Conservation (phyloP, 2,888 invertebrate genomes). For the Choreutis nemorana region DNA sequence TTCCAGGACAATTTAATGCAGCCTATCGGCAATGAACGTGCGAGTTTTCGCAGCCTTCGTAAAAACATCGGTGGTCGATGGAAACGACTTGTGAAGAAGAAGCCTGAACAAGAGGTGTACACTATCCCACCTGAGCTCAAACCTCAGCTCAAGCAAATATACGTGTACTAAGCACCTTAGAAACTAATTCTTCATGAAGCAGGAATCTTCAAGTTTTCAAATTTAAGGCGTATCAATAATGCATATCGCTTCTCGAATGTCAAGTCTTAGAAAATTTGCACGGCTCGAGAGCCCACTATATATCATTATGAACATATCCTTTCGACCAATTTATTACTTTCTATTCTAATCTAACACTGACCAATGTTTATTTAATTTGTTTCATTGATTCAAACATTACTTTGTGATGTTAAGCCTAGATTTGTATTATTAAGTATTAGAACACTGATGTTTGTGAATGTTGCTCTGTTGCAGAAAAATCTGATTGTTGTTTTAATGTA, state of each 20-base stretch:
- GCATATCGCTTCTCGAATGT: conserved; percentile 56
- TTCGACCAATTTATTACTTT: conserved; percentile 62
- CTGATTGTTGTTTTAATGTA: conserved; percentile 39
- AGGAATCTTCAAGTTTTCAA: conserved; percentile 49
- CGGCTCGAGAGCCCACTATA: conserved; percentile 32
- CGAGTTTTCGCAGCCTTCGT: conserved; percentile 83
- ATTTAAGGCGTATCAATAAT: too few relatives aligned
- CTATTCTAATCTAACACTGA: too few relatives aligned
- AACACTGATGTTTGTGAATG: conserved; percentile 54
- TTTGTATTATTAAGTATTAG: conserved; percentile 66
- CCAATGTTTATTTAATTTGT: conserved; percentile 39
- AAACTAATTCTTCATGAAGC: conserved; percentile 37
- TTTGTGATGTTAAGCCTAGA: conserved; percentile 61
- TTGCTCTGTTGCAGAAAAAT: conserved; percentile 43
- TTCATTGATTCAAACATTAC: conserved; percentile 51
- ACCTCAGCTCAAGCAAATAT: conserved; percentile 88
- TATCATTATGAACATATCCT: conserved; percentile 56
- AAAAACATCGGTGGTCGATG: conserved; percentile 88
- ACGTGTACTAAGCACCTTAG: conserved; percentile 73
- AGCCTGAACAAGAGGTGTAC: conserved; percentile 81
- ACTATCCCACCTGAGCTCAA: conserved; percentile 87
- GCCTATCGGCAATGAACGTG: conserved; percentile 73
- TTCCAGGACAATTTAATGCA: conserved; percentile 83
- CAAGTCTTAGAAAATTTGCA: conserved; percentile 31
- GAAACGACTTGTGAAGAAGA: conserved; percentile 85